Conservation (phyloP, 2,888 invertebrate genomes). For the Cheiracanthium punctorium region DNA sequence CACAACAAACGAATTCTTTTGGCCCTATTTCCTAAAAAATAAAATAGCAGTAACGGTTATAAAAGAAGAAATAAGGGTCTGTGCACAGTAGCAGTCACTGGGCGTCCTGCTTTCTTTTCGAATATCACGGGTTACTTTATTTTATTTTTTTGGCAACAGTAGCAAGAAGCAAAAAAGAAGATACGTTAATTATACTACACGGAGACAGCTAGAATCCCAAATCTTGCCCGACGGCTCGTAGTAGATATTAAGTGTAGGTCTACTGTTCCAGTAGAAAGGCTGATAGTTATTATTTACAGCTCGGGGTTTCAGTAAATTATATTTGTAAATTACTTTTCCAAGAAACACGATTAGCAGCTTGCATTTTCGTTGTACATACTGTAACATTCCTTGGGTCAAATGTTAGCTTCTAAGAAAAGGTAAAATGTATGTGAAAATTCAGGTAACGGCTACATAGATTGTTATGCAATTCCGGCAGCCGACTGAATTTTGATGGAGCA, state of each 20-base stretch:
- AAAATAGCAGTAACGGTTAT: neutral
- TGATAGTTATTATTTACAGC: neutral
- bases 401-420: neutral
- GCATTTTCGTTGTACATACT: neutral
- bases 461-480: no score
- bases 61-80: neutral
- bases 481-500: no score
- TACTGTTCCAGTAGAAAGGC: neutral
- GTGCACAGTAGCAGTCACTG: conserved; percentile 5
- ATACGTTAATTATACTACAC: conserved; percentile 1
- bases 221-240: neutral
- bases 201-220: neutral
- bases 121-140: neutral
- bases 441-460: no score
- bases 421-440: no score
- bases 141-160: neutral
- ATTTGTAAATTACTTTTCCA: conserved; percentile 4
- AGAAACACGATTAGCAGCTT: neutral
- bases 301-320: conserved; percentile 5
- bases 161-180: conserved; percentile 1
- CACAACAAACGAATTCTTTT: neutral
- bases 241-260: neutral
- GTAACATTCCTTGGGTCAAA: neutral
- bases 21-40: neutral
- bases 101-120: neutral